Conservation (phyloP, 92 coral and sea anemone genomes). For the Bergia puertoricense region DNA sequence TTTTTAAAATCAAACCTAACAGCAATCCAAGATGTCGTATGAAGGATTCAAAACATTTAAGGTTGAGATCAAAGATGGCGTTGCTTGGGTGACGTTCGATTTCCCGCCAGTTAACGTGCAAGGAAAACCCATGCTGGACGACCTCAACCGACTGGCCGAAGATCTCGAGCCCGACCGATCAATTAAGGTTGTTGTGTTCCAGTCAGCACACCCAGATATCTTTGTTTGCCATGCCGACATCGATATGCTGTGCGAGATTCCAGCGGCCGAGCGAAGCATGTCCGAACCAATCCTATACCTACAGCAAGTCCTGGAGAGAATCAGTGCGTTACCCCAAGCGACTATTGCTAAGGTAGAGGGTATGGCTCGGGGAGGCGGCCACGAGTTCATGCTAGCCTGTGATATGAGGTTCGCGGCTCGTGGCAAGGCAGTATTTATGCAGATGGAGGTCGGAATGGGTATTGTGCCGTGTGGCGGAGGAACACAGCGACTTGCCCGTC, state of each 20-base stretch:
- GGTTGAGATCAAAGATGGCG: conserved; percentile 76
- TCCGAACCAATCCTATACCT: conserved; percentile 74
- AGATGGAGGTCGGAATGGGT: conserved; percentile 97
- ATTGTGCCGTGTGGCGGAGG: conserved; percentile 95
- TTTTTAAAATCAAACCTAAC: neutral
- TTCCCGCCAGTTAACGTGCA: conserved; percentile 93
- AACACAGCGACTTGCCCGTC: conserved; percentile 86
- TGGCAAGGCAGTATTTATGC: conserved; percentile 91
- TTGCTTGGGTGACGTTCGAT: conserved; percentile 91
- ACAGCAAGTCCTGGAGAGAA: conserved; percentile 75
- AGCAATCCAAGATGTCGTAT: conserved; percentile 61
- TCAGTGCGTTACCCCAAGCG: conserved; percentile 84
- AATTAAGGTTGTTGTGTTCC: conserved; percentile 82
- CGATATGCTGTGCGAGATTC: conserved; percentile 85
- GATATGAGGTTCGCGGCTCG: conserved; percentile 97
- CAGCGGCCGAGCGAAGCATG: conserved; percentile 66
- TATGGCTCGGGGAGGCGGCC: conserved; percentile 92
- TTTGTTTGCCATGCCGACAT: conserved; percentile 92
- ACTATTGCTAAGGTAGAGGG: conserved; percentile 94
- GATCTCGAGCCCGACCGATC: conserved; percentile 80
- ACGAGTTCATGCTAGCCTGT: conserved; percentile 88
- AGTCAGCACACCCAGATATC: conserved; percentile 84
- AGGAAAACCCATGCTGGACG: conserved; percentile 85
- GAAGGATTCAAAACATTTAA: conserved; percentile 78
- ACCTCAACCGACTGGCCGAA: conserved; percentile 79